Percentiles rank a stretch among this genome's conserved stretches.
phyloP scores from a whole-genome alignment of 1,140 invertebrate genomes.

The Ylistrum balloti region DNA sequence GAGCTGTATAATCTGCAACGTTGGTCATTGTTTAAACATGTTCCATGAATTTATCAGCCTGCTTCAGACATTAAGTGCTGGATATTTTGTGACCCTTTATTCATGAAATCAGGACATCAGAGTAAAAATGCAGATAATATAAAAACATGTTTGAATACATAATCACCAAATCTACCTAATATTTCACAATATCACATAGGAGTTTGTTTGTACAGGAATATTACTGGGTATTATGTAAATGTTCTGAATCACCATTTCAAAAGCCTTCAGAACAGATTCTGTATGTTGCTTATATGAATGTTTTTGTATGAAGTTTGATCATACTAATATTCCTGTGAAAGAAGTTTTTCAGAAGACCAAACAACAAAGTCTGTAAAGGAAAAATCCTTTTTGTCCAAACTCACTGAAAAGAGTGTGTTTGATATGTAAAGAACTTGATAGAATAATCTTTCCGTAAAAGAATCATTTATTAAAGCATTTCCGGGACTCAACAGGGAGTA shows the following conservation, averaged over 20 bases:
- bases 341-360: constrained; percentile 7
- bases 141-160: not conserved
- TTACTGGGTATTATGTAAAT: not conserved
- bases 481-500: constrained; percentile 6
- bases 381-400: not conserved
- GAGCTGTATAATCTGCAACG: not conserved
- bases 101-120: not conserved
- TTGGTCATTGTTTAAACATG: not conserved
- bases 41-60: not conserved
- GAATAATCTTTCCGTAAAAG: constrained; percentile 39
- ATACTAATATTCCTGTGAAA: not conserved
- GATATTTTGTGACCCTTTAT: not conserved
- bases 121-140: not conserved
- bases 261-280: not conserved
- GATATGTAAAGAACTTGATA: constrained; percentile 29
- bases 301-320: constrained; percentile 19
- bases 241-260: not conserved
- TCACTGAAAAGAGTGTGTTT: constrained; percentile 22
- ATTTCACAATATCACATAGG: not conserved
- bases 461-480: constrained; percentile 40
- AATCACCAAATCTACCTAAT: not conserved
- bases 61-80: not conserved
- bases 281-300: not conserved
- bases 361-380: not conserved
- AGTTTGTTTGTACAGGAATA: constrained; percentile 27